Conservation (phyloP, 2,113 vertebrate species). For the Toxostoma redivivum region DNA sequence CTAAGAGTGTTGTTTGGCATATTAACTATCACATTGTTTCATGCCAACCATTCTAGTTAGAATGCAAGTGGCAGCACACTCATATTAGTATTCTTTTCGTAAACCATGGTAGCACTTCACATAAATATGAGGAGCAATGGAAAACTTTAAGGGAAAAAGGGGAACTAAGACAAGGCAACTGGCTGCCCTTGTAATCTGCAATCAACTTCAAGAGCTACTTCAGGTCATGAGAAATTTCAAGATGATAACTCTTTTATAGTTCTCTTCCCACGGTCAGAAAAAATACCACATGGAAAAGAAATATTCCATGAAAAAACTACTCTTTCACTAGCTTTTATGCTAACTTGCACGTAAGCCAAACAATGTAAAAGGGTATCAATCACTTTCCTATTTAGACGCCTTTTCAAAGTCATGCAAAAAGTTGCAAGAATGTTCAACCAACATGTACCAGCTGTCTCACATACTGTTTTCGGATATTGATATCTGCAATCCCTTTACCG, state of each 20-base stretch:
- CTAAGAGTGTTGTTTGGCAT: background rate
- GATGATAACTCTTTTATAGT: conserved; percentile 15
- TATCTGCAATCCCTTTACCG: conserved; percentile 30
- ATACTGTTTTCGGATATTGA: background rate
- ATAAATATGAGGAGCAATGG: background rate
- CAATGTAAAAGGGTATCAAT: conserved; percentile 20
- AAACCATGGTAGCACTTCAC: background rate
- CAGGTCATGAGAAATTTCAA: conserved; percentile 59
- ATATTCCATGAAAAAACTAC: background rate
- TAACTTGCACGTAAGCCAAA: background rate
- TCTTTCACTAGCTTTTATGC: conserved; percentile 3
- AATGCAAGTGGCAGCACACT: background rate
- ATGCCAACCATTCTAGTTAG: background rate
- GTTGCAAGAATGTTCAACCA: background rate
- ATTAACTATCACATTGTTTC: background rate
- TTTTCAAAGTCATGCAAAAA: background rate
- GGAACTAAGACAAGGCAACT: conserved; percentile 5
- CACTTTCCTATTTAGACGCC: background rate
- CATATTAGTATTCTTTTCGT: background rate
- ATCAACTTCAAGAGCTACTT: conserved; percentile 26
- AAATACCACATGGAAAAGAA: conserved; percentile 48
- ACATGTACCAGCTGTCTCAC: background rate
- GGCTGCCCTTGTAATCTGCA: background rate
- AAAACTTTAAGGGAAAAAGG: conserved; percentile 7
- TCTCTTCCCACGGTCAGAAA: conserved; percentile 58